Evolutionary conservation across 1,140 invertebrate species (phyloP), one percentile per base, ranked within the genome.

Genomic region (Trypoxylus dichotomus): DNA sequence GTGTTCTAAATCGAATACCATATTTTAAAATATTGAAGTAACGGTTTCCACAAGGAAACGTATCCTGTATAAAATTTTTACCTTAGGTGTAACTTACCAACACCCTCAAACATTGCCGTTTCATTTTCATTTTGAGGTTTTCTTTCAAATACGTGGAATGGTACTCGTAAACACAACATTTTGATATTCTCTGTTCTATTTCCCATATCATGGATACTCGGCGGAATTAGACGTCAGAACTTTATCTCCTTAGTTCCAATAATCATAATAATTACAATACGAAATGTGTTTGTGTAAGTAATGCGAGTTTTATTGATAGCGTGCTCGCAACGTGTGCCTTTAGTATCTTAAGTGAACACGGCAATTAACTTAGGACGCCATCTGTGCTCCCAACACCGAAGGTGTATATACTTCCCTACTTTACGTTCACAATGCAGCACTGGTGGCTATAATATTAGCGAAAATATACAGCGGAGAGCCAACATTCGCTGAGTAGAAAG

Each of bases 231-330:
- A 68, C 24, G 60, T 68, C 13, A 3, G 60, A 29, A 68, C 6
- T 68, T 68, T 68, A 68, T 24, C 60, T 68, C 60, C 24, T 24
- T 24, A 25, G 24, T 29, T 27, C 24, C 13, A 25, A 29, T 68
- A 29, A 27, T 68, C 19, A 68, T 68, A 24, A 25, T 29, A 24
- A 27, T 68, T 25, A 68, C 24, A 27, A 68, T 68, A 68, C 24
- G 21, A 29, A 27, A 68, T 25, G 60, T 27, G 27, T 29, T 15
- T 68, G 60, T 25, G 8, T 68, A 27, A 68, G 27, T 54, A 68
- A 68, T 68, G 27, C 11, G 60, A 68, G 60, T 68, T 68, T 27
- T 68, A 68, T 68, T 68, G 60, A 68, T 68, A 68, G 21, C 27
- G 27, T 27, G 24, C 21, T 10, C 21, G 47, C 47, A 54, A 54